A percentile compares a stretch with the other conserved stretches of the same genome.
phyloP scores from a whole-genome alignment of 2,888 invertebrate genomes.

The Drosophila meridiana region DNA sequence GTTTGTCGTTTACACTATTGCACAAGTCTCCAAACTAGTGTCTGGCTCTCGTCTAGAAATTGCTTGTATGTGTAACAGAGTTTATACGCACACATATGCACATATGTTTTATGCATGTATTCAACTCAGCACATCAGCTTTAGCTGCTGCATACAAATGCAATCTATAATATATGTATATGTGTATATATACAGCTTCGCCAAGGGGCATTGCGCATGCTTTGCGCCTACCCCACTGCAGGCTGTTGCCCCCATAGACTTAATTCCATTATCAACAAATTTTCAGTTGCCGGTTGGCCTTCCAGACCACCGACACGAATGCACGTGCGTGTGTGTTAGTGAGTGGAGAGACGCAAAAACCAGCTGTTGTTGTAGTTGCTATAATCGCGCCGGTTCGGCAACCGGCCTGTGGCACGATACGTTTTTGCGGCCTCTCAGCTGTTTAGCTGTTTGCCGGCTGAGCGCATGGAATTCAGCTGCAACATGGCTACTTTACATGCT shows the following conservation, averaged over 20 bases:
- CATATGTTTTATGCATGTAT: constrained; percentile 17
- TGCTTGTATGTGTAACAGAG: constrained; percentile 12
- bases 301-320: constrained; percentile 40
- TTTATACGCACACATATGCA: not conserved
- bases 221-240: constrained; percentile 40
- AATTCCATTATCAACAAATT: constrained; percentile 23
- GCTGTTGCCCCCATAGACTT: constrained; percentile 1
- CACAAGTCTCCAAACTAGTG: constrained; percentile 49
- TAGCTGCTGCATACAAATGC: constrained; percentile 45
- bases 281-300: constrained; percentile 46
- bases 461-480: constrained; percentile 70
- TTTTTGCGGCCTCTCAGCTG: constrained; percentile 67
- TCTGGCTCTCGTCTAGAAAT: constrained; percentile 63
- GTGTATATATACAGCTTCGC: constrained; percentile 1
- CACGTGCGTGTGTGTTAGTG: not conserved
- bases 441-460: constrained; percentile 64
- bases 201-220: constrained; percentile 60
- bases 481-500: constrained; percentile 65
- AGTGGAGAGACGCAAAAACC: constrained; percentile 42
- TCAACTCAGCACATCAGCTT: constrained; percentile 32
- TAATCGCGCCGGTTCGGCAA: constrained; percentile 44
- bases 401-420: constrained; percentile 40
- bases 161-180: constrained; percentile 13
- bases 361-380: constrained; percentile 75
- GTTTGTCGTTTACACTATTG: constrained; percentile 11